Evolutionary conservation across 92 coral and sea anemone species (phyloP), one percentile per base, ranked within the genome.

Genomic region (Umimayanthus chanpuru): DNA sequence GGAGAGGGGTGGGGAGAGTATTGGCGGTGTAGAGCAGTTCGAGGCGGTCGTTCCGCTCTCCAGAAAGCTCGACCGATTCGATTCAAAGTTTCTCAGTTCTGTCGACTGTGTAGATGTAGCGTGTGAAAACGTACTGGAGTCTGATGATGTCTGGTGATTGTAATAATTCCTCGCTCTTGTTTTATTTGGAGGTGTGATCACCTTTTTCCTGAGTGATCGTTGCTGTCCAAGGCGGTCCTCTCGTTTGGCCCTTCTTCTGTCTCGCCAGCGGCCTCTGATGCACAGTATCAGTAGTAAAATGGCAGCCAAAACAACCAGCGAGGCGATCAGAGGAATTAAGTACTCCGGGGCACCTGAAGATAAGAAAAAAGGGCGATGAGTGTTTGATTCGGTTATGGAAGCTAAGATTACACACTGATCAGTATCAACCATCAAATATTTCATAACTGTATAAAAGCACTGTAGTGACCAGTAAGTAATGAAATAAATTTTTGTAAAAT

Each of bases 1-100:
- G 89, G 99, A 95, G 80, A 94, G 94, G 83, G 99, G 95, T 66
- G 99, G 99, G 32, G 97, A 94, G 3, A 95, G 66, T 4, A 97
- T 95, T 85, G 94, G 98, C 30, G 98, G 98, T 7, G 94, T 89
- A 6, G 93, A 91, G 88, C 99, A 92, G 78, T 91, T 70, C 29
- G 98, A 93, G 2, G 64, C 92, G 36, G 94, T 90, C 23, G 91
- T 92, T 11, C 95, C 85, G 8, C 76, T 91, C 77, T 93, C 99
- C 65, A 93, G 92, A 81, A 95, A 83, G 85, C 94, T 93, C 38
- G 96, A 90, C 39, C 98, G 90, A 90, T 95, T 96, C 78, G 96
- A 93, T 67, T 97, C 99, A 92, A 94, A 92, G 96, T 90, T 92
- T 92, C 99, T 92, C 66, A 97, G 90, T 84, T 97, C 99, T 16